phyloP scores from a whole-genome alignment of 2,797 vertebrate species.

The Apogon talboti region DNA sequence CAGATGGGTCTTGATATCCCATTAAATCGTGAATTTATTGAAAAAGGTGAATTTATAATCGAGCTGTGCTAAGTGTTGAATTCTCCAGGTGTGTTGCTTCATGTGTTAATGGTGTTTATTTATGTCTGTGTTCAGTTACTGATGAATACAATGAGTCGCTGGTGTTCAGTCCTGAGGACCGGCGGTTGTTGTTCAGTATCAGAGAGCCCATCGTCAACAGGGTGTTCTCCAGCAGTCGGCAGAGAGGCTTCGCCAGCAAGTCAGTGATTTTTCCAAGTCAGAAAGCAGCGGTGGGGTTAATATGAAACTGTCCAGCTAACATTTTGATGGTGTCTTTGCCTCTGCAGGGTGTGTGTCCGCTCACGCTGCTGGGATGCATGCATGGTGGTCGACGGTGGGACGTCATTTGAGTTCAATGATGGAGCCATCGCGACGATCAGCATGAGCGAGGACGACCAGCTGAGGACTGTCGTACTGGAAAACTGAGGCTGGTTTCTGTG shows the following conservation, averaged over 20 bases:
- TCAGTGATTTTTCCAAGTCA: slow-evolving; percentile 69
- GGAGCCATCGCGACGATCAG: slow-evolving; percentile 93
- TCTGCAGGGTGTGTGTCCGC: slow-evolving; percentile 90
- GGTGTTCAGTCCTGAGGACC: slow-evolving; percentile 92
- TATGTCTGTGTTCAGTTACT: slow-evolving; percentile 81
- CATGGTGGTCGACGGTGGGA: slow-evolving; percentile 98
- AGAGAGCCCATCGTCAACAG: slow-evolving; percentile 96
- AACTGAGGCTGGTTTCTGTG: slow-evolving; percentile 60
- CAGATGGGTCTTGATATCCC: slow-evolving; percentile 84
- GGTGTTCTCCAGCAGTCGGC: slow-evolving; percentile 92
- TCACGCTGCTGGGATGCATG: slow-evolving; percentile 98
- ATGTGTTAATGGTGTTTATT: not conserved
- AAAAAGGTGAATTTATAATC: slow-evolving; percentile 83
- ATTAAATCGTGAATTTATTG: slow-evolving; percentile 83
- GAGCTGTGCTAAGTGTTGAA: not conserved
- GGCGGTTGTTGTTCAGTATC: slow-evolving; percentile 93
- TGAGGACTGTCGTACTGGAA: slow-evolving; percentile 90
- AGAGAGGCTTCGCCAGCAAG: slow-evolving; percentile 94
- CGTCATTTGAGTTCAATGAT: slow-evolving; percentile 98
- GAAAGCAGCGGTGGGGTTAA: not conserved
- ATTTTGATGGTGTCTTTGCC: slow-evolving; percentile 7
- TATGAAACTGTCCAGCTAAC: not conserved
- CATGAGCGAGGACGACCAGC: slow-evolving; percentile 89
- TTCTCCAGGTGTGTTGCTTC: not conserved
- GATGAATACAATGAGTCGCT: slow-evolving; percentile 92